Evolutionary conservation across 2,888 invertebrate species (phyloP).

Genomic region (Orchesella flavescens): DNA sequence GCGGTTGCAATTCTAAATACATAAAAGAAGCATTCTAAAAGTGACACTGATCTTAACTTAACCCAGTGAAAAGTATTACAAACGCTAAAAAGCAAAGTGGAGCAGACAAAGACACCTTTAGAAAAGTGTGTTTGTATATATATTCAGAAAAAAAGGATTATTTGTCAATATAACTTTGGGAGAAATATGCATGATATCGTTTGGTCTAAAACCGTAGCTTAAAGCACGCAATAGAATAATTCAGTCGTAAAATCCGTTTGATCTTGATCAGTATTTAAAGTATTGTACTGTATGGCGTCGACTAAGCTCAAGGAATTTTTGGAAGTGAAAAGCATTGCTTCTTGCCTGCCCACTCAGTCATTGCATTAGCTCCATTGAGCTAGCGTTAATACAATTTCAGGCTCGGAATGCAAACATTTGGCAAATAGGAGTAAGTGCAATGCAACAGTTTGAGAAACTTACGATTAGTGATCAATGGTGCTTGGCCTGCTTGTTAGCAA

Average conservation of each 20-base stretch:
- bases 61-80: too few relatives aligned
- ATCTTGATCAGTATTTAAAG: constrained; percentile 33
- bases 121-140: too few relatives aligned
- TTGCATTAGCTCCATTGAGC: neutral
- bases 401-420: constrained; percentile 12
- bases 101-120: too few relatives aligned
- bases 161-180: too few relatives aligned
- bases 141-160: too few relatives aligned
- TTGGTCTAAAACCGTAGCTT: too few relatives aligned
- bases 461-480: constrained; percentile 7
- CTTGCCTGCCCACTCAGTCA: too few relatives aligned
- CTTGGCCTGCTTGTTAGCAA: constrained; percentile 10
- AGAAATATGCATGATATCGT: too few relatives aligned
- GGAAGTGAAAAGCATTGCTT: neutral
- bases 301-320: neutral
- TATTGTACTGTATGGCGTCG: neutral
- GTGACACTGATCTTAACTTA: too few relatives aligned
- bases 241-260: constrained; percentile 54
- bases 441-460: constrained; percentile 22
- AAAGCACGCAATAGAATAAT: constrained; percentile 60
- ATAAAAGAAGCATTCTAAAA: too few relatives aligned
- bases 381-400: neutral
- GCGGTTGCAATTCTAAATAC: too few relatives aligned
- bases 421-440: constrained; percentile 2
- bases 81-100: too few relatives aligned